Base-by-base conservation (phyloP, 2,888 invertebrate genomes). In the Dendrolimus pini region DNA sequence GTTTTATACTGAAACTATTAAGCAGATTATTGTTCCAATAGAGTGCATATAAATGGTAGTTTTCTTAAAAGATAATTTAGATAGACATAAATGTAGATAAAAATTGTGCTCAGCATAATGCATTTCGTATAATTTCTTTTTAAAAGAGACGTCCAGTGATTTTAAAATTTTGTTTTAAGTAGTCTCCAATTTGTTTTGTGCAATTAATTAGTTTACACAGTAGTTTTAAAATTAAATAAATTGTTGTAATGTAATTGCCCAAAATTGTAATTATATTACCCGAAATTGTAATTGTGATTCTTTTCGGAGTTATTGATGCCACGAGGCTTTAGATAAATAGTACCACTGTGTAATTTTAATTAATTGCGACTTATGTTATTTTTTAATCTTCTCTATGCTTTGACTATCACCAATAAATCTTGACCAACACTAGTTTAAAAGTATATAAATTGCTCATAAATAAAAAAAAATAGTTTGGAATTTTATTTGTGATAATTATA, bases 391-490 rank as follows among this genome's bases (percentile, higher is more conserved):
- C 47, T 47, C 9, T 72, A 74, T 70, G 76, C 67, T 72, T 66
- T 30, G 30, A 30, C 30, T 47, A 47, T 47, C 47, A 9, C 12
- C 47, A 56, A 59, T 69, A 66, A 74, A 76, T 79, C 79, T 80
- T 82, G 89, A 89, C 89, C 89, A 89, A 89, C 80, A 70, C 82
- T 88, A 89, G 86, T 70, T 80, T 74, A 80, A 77, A 76, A 74
- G 75, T 73, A 75, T 82, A 78, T 80, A 75, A 76, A 65, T 85
- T 89, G 89, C 89, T 89, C 89, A 88, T 83, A 82, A 68, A 65
- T 72, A 72, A 71, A 80, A 84, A 74, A 72, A 71, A 79, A 85
- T 85, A 85, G 81, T 82, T 84, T 67, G 82, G 74, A 80, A 76
- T 87, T 85, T 88, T 77, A 84, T 87, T 89, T 88, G 86, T 89